phyloP scores from a whole-genome alignment of 2,113 vertebrate genomes.

The Myrmecophaga tridactyla region DNA sequence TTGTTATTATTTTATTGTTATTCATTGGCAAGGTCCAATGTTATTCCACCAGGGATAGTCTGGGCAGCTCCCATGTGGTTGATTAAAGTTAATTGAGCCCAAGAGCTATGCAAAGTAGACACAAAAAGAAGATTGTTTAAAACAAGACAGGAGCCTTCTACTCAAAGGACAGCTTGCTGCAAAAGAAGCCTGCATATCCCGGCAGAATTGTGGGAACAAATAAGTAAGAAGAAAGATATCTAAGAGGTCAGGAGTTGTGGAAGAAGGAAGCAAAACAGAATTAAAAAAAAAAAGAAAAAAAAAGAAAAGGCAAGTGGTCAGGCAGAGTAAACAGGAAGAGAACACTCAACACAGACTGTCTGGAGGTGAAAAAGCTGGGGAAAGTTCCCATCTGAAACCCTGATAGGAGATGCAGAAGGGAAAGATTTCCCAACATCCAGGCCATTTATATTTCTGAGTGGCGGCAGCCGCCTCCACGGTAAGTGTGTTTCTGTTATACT shows the following conservation, averaged over 20 bases:
- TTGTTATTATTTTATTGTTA: not conserved
- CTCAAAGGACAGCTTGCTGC: slow-evolving; percentile 85
- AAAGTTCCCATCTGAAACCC: slow-evolving; percentile 64
- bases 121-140: slow-evolving; percentile 75
- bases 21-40: not conserved
- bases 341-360: slow-evolving; percentile 73
- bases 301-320: slow-evolving; percentile 69
- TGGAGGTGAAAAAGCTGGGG: slow-evolving; percentile 61
- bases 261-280: not conserved
- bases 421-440: slow-evolving; percentile 51
- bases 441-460: not conserved
- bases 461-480: not conserved
- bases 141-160: slow-evolving; percentile 78
- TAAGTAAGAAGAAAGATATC: slow-evolving; percentile 72
- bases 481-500: not conserved
- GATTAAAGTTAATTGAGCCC: slow-evolving; percentile 67
- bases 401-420: slow-evolving; percentile 41
- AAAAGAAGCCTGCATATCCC: slow-evolving; percentile 76
- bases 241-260: slow-evolving; percentile 51
- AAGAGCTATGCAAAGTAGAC: slow-evolving; percentile 62
- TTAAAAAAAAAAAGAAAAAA: slow-evolving; percentile 40
- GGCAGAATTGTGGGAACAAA: slow-evolving; percentile 82
- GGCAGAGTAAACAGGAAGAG: slow-evolving; percentile 82
- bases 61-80: slow-evolving; percentile 16
- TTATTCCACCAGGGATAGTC: slow-evolving; percentile 14